Percentiles rank a stretch among this genome's conserved stretches.
Evolutionary conservation across 2,888 invertebrate species (phyloP).

Genomic region (Metellina segmentata): DNA sequence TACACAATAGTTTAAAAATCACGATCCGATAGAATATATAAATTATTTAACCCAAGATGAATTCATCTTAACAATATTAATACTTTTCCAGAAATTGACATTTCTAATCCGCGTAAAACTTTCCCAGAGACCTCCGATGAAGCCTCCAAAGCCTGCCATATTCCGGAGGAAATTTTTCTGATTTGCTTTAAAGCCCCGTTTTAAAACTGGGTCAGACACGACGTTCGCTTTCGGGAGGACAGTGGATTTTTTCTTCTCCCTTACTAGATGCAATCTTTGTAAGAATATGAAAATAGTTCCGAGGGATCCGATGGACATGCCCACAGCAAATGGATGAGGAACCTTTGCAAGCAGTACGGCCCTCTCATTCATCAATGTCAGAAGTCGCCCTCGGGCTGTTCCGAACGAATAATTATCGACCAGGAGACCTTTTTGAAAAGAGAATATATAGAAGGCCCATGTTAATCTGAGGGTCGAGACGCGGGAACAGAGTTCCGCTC

Average conservation of each 20-base stretch:
- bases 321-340: constrained; percentile 74
- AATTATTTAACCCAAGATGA: too few species aligned
- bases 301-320: constrained; percentile 59
- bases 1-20: too few species aligned
- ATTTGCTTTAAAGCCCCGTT: neutral
- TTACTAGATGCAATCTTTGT: constrained; percentile 67
- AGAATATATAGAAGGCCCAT: constrained; percentile 55
- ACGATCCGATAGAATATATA: too few species aligned
- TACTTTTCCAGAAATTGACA: too few species aligned
- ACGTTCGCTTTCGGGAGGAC: neutral
- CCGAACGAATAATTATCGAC: constrained; percentile 77
- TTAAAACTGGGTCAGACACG: neutral
- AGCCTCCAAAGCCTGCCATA: too few species aligned
- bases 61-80: too few species aligned
- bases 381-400: constrained; percentile 70
- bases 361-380: constrained; percentile 77
- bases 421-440: constrained; percentile 54
- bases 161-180: neutral
- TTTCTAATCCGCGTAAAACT: too few species aligned
- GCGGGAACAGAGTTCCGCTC: constrained; percentile 59
- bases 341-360: constrained; percentile 64
- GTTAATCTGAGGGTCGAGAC: constrained; percentile 49
- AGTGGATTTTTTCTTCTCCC: neutral
- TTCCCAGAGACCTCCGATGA: too few species aligned
- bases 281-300: constrained; percentile 73